phyloP scores from a whole-genome alignment of 2,113 vertebrate genomes.

The Rallus limicola region DNA sequence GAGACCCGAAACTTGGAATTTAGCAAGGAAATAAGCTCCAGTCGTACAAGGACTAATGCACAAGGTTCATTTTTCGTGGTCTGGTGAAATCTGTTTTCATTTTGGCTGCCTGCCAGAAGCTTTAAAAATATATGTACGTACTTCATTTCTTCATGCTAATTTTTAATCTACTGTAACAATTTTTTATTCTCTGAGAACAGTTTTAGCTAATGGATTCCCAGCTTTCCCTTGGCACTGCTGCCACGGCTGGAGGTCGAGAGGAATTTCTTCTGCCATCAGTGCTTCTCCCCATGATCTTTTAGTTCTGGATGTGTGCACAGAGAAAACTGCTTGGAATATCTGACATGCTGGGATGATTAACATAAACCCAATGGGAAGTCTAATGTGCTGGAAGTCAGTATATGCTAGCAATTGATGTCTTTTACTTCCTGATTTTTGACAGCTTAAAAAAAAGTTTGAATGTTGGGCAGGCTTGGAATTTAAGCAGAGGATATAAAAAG shows the following conservation, averaged over 20 bases:
- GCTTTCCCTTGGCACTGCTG: constrained; percentile 20
- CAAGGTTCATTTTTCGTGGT: constrained; percentile 37
- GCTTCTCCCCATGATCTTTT: neutral
- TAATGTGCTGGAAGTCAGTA: neutral
- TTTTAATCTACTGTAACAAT: constrained; percentile 61
- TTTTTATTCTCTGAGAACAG: constrained; percentile 15
- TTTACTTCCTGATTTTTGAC: neutral
- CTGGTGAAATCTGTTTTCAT: constrained; percentile 55
- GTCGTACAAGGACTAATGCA: neutral
- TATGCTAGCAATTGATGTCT: neutral
- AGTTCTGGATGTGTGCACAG: fast-evolving
- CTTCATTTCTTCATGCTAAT: constrained; percentile 66
- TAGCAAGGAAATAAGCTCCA: constrained; percentile 38
- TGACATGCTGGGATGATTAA: neutral
- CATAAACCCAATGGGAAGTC: neutral
- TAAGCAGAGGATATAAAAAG: neutral
- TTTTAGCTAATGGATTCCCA: constrained; percentile 26
- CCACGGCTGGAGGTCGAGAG: neutral
- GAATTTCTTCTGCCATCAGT: neutral
- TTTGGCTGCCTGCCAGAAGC: constrained; percentile 54
- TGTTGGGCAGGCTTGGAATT: constrained; percentile 1
- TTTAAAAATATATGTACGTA: constrained; percentile 6
- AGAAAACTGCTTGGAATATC: neutral
- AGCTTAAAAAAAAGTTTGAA: neutral
- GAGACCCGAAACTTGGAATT: constrained; percentile 23